Conservation (phyloP, 2,113 vertebrate genomes). For the Collichthys lucidus region DNA sequence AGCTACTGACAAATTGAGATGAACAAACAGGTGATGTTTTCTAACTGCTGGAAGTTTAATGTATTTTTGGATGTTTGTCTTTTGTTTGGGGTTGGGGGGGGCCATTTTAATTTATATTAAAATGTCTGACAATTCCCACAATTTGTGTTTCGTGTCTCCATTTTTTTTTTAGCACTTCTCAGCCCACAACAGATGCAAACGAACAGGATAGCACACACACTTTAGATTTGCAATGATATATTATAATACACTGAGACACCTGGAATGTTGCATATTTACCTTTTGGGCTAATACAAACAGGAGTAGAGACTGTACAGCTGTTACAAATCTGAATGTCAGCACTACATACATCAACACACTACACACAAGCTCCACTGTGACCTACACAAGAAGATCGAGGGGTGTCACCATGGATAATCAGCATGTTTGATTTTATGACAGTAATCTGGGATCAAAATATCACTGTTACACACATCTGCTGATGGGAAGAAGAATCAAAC, state of each 20-base stretch:
- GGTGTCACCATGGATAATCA: not conserved
- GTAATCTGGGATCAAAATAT: not conserved
- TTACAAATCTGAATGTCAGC: not conserved
- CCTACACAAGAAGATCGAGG: not conserved
- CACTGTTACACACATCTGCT: not conserved
- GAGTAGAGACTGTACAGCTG: not conserved
- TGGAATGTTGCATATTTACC: conserved; percentile 43
- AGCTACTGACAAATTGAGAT: conserved; percentile 72
- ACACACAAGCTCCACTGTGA: not conserved
- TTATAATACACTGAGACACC: not conserved
- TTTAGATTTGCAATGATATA: conserved; percentile 3
- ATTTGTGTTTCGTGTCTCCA: not conserved
- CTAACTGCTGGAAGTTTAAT: conserved; percentile 80
- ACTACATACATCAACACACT: not conserved
- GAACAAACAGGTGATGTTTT: conserved; percentile 77
- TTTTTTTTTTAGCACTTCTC: not conserved
- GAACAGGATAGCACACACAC: conserved; percentile 5
- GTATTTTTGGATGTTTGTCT: conserved; percentile 79
- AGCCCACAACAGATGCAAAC: not conserved
- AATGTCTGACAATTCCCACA: conserved; percentile 72
- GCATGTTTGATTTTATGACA: not conserved
- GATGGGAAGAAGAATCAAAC: not conserved
- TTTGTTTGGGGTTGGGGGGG: conserved; percentile 63
- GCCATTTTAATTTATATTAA: conserved; percentile 84
- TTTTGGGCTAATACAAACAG: not conserved